Percentiles rank a stretch among this genome's conserved stretches.
These are phyloP conservation scores for Oplegnathus fasciatus DNA, from an alignment of 2,113 vertebrate genomes.

Conservation along the genomic window DNA sequence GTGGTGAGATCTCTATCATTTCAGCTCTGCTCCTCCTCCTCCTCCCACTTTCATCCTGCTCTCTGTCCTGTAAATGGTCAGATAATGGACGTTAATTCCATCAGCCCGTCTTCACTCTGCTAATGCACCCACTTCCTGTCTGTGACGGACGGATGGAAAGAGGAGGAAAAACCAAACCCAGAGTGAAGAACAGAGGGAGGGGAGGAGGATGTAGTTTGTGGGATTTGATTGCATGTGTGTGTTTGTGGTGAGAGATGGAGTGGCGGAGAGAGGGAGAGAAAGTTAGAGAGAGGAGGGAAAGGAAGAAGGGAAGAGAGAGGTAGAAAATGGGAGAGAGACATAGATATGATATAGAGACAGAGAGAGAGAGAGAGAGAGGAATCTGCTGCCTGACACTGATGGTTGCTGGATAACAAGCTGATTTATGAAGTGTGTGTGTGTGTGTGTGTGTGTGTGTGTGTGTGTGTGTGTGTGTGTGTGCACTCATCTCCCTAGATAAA, in stretches of 20 bases:
- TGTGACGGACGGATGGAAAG: conserved; percentile 59
- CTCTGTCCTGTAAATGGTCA: conserved; percentile 63
- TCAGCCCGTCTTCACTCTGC: conserved; percentile 56
- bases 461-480: conserved; percentile 32
- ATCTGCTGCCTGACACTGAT: conserved; percentile 47
- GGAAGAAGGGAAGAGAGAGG: conserved; percentile 4
- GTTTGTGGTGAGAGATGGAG: conserved; percentile 24
- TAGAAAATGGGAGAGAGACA: conserved; percentile 9
- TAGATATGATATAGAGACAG: neutral
- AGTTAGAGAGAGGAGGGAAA: neutral
- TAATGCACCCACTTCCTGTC: conserved; percentile 78
- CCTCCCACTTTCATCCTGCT: conserved; percentile 31
- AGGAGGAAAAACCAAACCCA: conserved; percentile 25
- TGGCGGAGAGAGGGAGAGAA: neutral
- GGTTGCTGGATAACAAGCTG: conserved; percentile 62
- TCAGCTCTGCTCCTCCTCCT: conserved; percentile 10
- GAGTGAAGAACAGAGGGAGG: neutral
- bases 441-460: conserved; percentile 32
- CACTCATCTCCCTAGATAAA: conserved; percentile 41
- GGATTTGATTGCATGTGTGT: conserved; percentile 50
- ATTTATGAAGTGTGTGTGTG: conserved; percentile 57
- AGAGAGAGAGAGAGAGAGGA: conserved; percentile 1
- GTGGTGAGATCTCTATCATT: conserved; percentile 50
- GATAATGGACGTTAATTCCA: conserved; percentile 75
- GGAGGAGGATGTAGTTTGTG: conserved; percentile 29